These are phyloP conservation scores for Agrilus biguttatus DNA, from an alignment of 2,888 invertebrate species.

Conservation along the genomic window DNA sequence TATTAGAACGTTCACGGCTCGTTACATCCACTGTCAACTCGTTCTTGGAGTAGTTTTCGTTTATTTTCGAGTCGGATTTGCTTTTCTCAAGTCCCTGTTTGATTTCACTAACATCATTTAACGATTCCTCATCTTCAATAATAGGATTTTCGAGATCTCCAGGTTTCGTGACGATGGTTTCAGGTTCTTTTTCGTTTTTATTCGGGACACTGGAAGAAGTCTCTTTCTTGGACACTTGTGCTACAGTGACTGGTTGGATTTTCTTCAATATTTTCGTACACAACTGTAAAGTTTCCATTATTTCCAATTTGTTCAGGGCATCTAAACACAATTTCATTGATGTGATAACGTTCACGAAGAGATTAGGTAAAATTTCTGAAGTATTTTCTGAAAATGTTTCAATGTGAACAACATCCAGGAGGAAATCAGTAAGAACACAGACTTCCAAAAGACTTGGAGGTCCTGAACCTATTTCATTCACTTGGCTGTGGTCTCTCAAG, in stretches of 20 bases:
- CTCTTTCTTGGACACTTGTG: conserved; percentile 5
- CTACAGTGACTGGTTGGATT: conserved; percentile 51
- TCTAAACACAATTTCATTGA: conserved; percentile 43
- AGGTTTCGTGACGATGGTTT: too few species aligned
- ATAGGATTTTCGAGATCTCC: conserved; percentile 5
- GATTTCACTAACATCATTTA: conserved; percentile 8
- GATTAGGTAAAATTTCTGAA: conserved; percentile 61
- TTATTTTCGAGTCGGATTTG: conserved; percentile 50
- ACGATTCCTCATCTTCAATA: conserved; percentile 7
- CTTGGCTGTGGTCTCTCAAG: conserved; percentile 19
- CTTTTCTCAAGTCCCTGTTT: conserved; percentile 41
- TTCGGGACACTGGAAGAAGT: neutral
- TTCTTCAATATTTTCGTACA: conserved; percentile 60
- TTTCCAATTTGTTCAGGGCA: conserved; percentile 42
- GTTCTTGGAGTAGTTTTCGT: conserved; percentile 32
- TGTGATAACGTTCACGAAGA: conserved; percentile 51
- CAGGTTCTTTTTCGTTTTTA: too few species aligned
- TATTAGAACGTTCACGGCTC: conserved; percentile 29
- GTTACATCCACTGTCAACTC: conserved; percentile 26
- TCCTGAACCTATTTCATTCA: conserved; percentile 45
- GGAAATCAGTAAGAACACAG: conserved; percentile 56
- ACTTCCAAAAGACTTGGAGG: conserved; percentile 52
- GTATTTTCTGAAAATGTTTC: conserved; percentile 67
- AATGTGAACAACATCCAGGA: conserved; percentile 58
- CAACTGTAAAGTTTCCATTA: conserved; percentile 48